Evolutionary conservation across 1,140 invertebrate species (phyloP).

Genomic region (Goniozus legneri): DNA sequence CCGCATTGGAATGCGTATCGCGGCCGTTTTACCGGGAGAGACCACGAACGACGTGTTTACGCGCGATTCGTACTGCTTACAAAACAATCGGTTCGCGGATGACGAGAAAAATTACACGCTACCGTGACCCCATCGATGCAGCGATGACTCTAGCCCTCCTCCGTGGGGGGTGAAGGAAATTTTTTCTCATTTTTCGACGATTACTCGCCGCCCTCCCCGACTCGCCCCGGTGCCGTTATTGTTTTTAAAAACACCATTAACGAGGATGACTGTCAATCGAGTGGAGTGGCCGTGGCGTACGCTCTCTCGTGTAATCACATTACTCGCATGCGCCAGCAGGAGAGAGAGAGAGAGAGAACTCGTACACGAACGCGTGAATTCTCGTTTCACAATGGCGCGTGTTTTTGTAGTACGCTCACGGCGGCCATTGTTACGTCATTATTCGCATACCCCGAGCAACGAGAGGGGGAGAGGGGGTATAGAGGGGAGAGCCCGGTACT

Average conservation of each 20-base stretch:
- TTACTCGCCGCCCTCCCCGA: no score
- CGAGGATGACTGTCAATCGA: constrained; percentile 51
- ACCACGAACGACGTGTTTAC: constrained; percentile 4
- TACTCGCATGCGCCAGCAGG: constrained; percentile 27
- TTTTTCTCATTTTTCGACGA: no score
- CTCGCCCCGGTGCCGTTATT: constrained; percentile 44
- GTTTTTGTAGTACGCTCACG: constrained; percentile 44
- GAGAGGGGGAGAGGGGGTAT: no score
- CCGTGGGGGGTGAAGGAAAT: no score
- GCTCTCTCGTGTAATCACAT: constrained; percentile 49
- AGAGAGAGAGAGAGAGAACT: no score
- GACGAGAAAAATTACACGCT: constrained; percentile 11
- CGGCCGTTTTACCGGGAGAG: no score
- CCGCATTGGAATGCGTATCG: constrained; percentile 23
- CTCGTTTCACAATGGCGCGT: constrained; percentile 47
- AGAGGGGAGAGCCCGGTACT: no score
- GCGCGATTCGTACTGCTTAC: constrained; percentile 21
- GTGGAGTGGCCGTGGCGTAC: constrained; percentile 35
- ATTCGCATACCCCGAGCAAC: constrained; percentile 47
- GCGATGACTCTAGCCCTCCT: no score
- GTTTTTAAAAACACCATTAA: constrained; percentile 56
- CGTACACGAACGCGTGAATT: constrained; percentile 31
- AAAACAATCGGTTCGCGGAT: constrained; percentile 20
- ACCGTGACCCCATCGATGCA: no score
- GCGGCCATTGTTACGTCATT: constrained; percentile 54